Percentiles rank a stretch among this genome's conserved stretches.
Conservation (phyloP, 2,113 vertebrate genomes). For the Pollimyrus isidori region DNA sequence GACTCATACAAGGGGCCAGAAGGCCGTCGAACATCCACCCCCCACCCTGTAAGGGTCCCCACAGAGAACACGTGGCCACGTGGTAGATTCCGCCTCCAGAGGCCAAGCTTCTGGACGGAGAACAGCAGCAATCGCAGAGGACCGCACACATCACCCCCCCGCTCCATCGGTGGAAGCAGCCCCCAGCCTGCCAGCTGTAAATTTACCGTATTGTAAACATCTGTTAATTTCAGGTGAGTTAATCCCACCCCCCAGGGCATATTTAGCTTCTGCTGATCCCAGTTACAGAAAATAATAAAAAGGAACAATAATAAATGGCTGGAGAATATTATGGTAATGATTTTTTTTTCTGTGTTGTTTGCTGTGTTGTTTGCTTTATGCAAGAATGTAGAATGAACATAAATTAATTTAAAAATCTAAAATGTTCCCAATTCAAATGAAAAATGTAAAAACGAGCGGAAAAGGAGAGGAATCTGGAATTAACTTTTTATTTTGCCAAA, state of each 20-base stretch:
- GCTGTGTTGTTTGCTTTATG: background rate
- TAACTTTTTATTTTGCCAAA: background rate
- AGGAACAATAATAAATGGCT: background rate
- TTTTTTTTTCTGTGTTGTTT: background rate
- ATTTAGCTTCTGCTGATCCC: background rate
- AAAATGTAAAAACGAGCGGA: background rate
- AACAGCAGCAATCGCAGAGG: constrained; percentile 44
- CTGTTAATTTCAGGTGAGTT: constrained; percentile 30
- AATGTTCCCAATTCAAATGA: background rate
- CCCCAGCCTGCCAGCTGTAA: constrained; percentile 30
- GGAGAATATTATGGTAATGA: background rate
- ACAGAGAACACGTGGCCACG: background rate
- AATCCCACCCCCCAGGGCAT: background rate
- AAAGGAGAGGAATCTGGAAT: background rate
- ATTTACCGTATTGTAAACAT: constrained; percentile 54
- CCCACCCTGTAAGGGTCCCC: background rate
- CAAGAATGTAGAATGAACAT: background rate
- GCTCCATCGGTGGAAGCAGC: background rate
- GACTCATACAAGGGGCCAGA: background rate
- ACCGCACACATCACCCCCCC: constrained; percentile 24
- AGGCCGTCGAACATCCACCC: background rate
- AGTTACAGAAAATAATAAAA: background rate
- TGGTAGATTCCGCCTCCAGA: background rate
- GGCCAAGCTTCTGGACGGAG: constrained; percentile 31
- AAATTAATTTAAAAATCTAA: background rate